These are phyloP conservation scores for Acrobasis repandana DNA, from an alignment of 2,888 invertebrate species.

Conservation along the genomic window DNA sequence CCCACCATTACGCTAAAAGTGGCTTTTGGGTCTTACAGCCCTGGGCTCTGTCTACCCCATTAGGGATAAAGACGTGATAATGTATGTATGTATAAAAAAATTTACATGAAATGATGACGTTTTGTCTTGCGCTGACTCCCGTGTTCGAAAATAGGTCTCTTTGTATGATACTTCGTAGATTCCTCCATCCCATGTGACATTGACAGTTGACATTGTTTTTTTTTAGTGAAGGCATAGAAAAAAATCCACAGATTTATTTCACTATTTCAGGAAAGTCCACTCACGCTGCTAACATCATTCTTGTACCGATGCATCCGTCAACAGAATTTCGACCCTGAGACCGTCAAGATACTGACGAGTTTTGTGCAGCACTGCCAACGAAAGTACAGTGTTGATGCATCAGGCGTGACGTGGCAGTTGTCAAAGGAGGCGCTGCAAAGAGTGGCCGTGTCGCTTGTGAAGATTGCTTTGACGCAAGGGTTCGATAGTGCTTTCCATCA, in stretches of 20 bases:
- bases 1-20: too few relatives aligned
- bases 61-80: too few relatives aligned
- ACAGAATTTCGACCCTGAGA: slow-evolving; percentile 72
- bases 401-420: slow-evolving; percentile 56
- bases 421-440: slow-evolving; percentile 81
- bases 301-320: slow-evolving; percentile 77
- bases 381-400: slow-evolving; percentile 64
- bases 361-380: slow-evolving; percentile 66
- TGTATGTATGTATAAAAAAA: too few relatives aligned
- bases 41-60: too few relatives aligned
- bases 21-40: too few relatives aligned
- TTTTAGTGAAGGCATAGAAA: too few relatives aligned
- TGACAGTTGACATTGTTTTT: too few relatives aligned
- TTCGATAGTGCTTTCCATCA: slow-evolving; percentile 86
- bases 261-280: slow-evolving; percentile 84
- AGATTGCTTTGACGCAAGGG: slow-evolving; percentile 83
- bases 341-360: slow-evolving; percentile 55
- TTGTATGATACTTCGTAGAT: too few relatives aligned
- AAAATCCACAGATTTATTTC: slow-evolving; percentile 13
- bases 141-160: too few relatives aligned
- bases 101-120: too few relatives aligned
- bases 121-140: too few relatives aligned
- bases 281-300: slow-evolving; percentile 83
- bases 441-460: slow-evolving; percentile 83
- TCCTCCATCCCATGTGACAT: too few relatives aligned